Evolutionary conservation across 2,888 invertebrate genomes (phyloP).

Genomic region (Cephus rjabovi): DNA sequence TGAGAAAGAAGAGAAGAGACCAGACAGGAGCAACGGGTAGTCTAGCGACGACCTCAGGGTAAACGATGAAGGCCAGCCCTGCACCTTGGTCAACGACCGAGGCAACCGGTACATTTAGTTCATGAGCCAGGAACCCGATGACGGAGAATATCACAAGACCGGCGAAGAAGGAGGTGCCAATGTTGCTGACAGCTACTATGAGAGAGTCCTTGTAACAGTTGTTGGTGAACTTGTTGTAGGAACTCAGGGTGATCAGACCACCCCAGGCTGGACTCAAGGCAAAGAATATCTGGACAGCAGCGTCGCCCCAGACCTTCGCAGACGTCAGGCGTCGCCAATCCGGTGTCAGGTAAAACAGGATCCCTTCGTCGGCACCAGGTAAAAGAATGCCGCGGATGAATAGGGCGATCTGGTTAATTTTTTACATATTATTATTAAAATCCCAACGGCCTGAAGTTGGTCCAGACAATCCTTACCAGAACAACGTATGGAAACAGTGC

Average conservation of each 20-base stretch:
- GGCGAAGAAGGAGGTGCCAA: slow-evolving; percentile 83
- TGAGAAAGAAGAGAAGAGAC: slow-evolving; percentile 85
- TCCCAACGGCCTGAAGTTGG: background rate
- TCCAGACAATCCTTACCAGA: slow-evolving; percentile 69
- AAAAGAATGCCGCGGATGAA: slow-evolving; percentile 83
- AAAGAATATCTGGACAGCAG: slow-evolving; percentile 89
- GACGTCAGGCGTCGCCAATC: slow-evolving; percentile 80
- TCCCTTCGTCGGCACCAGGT: slow-evolving; percentile 82
- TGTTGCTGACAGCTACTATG: slow-evolving; percentile 82
- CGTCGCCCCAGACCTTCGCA: slow-evolving; percentile 85
- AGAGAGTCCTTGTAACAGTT: slow-evolving; percentile 83
- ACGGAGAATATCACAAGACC: slow-evolving; percentile 85
- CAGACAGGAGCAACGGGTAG: slow-evolving; percentile 84
- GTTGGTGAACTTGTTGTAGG: slow-evolving; percentile 87
- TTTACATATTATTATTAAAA: background rate
- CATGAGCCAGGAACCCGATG: slow-evolving; percentile 84
- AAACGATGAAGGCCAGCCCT: slow-evolving; percentile 86
- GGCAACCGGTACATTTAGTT: slow-evolving; percentile 77
- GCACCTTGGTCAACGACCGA: slow-evolving; percentile 83
- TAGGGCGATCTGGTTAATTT: slow-evolving; percentile 63
- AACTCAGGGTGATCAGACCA: slow-evolving; percentile 85
- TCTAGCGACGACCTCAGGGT: slow-evolving; percentile 84
- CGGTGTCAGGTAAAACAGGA: slow-evolving; percentile 83
- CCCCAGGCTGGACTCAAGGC: slow-evolving; percentile 90
- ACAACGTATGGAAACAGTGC: slow-evolving; percentile 83